A percentile compares a stretch with the other conserved stretches of the same genome.
Evolutionary conservation across 1,140 invertebrate genomes (phyloP).

Genomic region (Atta cephalotes): DNA sequence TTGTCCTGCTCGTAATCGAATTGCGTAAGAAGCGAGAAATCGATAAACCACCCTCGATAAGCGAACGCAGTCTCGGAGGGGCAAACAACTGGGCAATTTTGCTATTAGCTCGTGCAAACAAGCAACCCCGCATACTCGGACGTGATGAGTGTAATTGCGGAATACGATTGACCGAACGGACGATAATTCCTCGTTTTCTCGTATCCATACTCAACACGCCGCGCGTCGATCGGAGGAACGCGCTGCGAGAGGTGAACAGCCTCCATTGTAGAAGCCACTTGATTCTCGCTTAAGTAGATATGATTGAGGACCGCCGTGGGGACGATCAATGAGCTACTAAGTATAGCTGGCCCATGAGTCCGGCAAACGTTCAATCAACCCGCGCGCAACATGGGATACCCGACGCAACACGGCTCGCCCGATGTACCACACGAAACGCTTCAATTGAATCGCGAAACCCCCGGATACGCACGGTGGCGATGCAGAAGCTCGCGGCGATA

Average conservation of each 20-base stretch:
- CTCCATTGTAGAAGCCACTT: constrained; percentile 74
- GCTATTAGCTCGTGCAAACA: constrained; percentile 41
- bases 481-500: constrained; percentile 43
- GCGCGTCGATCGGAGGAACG: constrained; percentile 25
- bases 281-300: constrained; percentile 78
- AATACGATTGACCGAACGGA: constrained; percentile 21
- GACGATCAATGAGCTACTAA: constrained; percentile 78
- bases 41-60: constrained; percentile 52
- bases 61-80: not conserved
- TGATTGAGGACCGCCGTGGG: constrained; percentile 79
- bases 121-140: constrained; percentile 8
- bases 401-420: constrained; percentile 40
- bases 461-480: constrained; percentile 69
- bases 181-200: constrained; percentile 28
- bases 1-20: constrained; percentile 67
- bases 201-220: not conserved
- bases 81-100: constrained; percentile 25
- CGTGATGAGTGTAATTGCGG: constrained; percentile 27
- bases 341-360: constrained; percentile 64
- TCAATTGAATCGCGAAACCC: constrained; percentile 76
- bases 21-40: constrained; percentile 69
- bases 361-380: constrained; percentile 75
- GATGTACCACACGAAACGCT: constrained; percentile 75
- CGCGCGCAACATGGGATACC: constrained; percentile 63
- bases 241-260: constrained; percentile 71